A percentile compares a stretch with the other conserved stretches of the same genome.
These are phyloP conservation scores for Globodera rostochiensis DNA, from an alignment of 1,140 invertebrate genomes.

Conservation along the genomic window DNA sequence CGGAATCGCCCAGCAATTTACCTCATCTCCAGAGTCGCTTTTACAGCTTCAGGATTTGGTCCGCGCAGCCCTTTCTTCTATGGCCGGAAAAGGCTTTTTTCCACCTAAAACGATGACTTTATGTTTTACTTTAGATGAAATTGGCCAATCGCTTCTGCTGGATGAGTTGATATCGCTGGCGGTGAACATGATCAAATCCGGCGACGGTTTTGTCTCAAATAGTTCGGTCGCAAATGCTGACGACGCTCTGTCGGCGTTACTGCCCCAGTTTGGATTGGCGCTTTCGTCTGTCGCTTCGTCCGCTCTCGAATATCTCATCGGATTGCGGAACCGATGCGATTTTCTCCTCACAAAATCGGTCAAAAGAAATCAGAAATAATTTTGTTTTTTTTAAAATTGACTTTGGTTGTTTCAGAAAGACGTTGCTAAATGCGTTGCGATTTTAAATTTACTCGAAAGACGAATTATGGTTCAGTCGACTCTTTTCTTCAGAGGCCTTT, in stretches of 20 bases:
- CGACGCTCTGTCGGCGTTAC: no score
- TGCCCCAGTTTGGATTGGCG: no score
- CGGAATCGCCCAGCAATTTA: slow-evolving; percentile 4
- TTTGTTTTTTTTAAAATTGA: neutral
- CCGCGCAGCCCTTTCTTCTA: neutral
- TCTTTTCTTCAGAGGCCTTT: slow-evolving; percentile 19
- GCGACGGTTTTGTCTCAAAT: neutral
- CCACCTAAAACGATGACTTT: neutral
- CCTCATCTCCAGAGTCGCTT: neutral
- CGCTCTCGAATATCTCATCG: slow-evolving; percentile 8
- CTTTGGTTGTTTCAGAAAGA: slow-evolving; percentile 1
- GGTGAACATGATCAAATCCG: slow-evolving; percentile 5
- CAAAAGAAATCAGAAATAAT: neutral
- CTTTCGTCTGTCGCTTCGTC: neutral
- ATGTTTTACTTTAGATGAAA: neutral
- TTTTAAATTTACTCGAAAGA: slow-evolving; percentile 4
- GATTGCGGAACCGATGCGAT: slow-evolving; percentile 2
- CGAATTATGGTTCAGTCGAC: slow-evolving; percentile 3
- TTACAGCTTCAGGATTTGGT: slow-evolving; percentile 10
- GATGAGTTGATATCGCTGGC: slow-evolving; percentile 18
- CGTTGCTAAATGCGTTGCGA: neutral
- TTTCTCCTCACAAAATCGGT: slow-evolving; percentile 8
- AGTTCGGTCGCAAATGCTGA: no score
- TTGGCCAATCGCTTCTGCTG: slow-evolving; percentile 7
- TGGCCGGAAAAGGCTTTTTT: neutral